Evolutionary conservation across 1,140 invertebrate species (phyloP).

Genomic region (Drosophila virilis): DNA sequence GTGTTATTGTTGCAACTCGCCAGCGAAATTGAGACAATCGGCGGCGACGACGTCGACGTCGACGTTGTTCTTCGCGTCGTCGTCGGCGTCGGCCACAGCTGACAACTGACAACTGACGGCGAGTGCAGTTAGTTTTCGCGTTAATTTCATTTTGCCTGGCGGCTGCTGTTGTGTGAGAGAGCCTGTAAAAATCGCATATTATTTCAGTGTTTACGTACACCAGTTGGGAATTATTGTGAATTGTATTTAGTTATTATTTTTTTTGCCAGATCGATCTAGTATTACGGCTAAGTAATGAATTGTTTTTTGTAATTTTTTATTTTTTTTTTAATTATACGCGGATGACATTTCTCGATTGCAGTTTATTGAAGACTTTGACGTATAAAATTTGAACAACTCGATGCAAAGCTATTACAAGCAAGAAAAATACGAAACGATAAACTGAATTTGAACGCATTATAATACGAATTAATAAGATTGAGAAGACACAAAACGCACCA

Average conservation of each 20-base stretch:
- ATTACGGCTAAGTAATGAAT: background rate
- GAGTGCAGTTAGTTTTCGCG: constrained; percentile 28
- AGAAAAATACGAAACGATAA: constrained; percentile 3
- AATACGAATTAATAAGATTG: constrained; percentile 12
- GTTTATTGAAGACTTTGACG: constrained; percentile 55
- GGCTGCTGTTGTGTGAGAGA: background rate
- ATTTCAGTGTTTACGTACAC: constrained; percentile 3
- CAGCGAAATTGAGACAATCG: constrained; percentile 30
- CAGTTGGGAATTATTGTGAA: background rate
- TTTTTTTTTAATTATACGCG: too few relatives aligned
- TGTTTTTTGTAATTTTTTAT: background rate
- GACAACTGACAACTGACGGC: constrained; percentile 20
- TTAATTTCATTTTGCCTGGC: constrained; percentile 6
- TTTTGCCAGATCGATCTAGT: too few relatives aligned
- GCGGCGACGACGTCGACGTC: constrained; percentile 12
- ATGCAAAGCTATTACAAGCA: constrained; percentile 36
- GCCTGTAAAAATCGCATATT: background rate
- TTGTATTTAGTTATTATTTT: background rate
- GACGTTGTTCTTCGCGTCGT: constrained; percentile 4
- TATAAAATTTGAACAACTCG: constrained; percentile 40
- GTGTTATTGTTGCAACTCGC: constrained; percentile 24
- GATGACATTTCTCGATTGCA: constrained; percentile 23
- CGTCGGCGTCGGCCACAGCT: constrained; percentile 29
- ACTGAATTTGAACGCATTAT: constrained; percentile 1
- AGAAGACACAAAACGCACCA: constrained; percentile 9